Base-by-base conservation (phyloP, 2,888 invertebrate genomes). In the Uropetala carovei region DNA sequence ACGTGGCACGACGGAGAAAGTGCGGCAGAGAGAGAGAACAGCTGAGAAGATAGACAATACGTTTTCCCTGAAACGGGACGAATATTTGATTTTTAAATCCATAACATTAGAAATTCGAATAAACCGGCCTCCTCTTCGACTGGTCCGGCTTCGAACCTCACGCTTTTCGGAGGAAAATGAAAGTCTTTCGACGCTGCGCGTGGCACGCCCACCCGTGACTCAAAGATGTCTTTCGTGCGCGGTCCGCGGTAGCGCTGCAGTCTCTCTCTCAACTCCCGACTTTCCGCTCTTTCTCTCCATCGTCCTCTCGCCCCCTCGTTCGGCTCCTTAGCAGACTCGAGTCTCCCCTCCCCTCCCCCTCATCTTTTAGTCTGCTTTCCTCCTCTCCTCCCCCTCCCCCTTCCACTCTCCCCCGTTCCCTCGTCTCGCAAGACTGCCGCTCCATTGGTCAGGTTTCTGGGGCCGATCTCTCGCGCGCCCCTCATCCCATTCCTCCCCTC, bases 171-270 rank as follows among this genome's bases (percentile, higher is more conserved):
- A 43, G 83, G 57, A 83, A 83, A 56, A n/a, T 43, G 43, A 83
- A 83, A 83, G 83, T 83, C 83, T 57, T 83, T 56, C 56, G 83
- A 18, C 83, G n/a, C 83, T 16, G 43, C 8, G 64, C 7, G n/a
- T n/a, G 83, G 57, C 83, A 57, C 83, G 83, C 83, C 83, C 83
- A 83, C 83, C 83, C 83, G 83, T 83, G 83, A 83, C 83, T 83
- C 83, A 83, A 83, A 56, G 83, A n/a, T 57, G 83, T 83, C 83
- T 57, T 83, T 83, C 83, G 57, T 56, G 83, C 83, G 83, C 83
- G 57, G 56, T 56, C 56, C 57, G 83, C 57, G 83, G 83, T 83
- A 83, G 83, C 83, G 83, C 57, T 83, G 83, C 83, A 83, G 83
- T 83, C 83, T 83, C 18, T 83, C 83, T n/a, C 43, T 83, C 43